Conservation (phyloP, 2,888 invertebrate species). For the Uropetala carovei region DNA sequence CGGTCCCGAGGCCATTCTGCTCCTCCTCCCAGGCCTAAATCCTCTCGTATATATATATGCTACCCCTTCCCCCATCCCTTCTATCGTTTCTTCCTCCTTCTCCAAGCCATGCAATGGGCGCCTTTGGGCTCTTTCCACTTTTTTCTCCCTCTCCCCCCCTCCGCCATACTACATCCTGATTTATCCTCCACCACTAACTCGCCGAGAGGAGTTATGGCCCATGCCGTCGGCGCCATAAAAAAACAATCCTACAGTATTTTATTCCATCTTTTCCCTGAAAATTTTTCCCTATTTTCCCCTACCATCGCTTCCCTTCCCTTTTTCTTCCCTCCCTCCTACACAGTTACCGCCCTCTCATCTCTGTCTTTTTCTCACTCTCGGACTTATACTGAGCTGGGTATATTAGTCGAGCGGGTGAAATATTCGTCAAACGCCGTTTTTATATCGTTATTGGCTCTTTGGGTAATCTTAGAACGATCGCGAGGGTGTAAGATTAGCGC, state of each 20-base stretch:
- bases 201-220: conserved; percentile 51
- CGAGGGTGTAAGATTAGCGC: neutral
- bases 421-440: neutral
- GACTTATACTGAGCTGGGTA: conserved; percentile 15
- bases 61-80: neutral
- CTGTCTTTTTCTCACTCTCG: neutral
- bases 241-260: conserved; percentile 27
- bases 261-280: neutral
- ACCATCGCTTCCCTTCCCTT: neutral
- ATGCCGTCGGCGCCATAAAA: conserved; percentile 51
- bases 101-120: too few species aligned
- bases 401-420: neutral
- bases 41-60: neutral
- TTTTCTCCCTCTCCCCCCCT: neutral
- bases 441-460: conserved; percentile 9
- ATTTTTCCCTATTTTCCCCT: neutral
- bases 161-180: conserved; percentile 31
- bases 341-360: neutral
- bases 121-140: too few species aligned
- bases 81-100: neutral
- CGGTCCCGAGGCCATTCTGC: neutral
- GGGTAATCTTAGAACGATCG: neutral
- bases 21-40: neutral
- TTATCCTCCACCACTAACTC: conserved; percentile 38
- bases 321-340: neutral